Evolutionary conservation across 2,797 vertebrate species (phyloP).

Genomic region (Pangasius djambal): DNA sequence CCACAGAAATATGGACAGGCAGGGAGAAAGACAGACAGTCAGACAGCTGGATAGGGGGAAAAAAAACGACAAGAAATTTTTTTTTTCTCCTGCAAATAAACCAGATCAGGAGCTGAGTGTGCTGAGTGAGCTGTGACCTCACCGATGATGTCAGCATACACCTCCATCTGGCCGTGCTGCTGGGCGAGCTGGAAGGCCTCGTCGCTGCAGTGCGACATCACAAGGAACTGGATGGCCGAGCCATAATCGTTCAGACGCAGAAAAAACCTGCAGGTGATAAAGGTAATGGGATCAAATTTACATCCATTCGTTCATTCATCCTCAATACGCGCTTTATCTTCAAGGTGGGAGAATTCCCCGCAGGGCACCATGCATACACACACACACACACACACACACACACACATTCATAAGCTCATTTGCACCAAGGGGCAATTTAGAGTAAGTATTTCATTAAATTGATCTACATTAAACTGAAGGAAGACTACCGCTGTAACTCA

Average conservation of each 20-base stretch:
- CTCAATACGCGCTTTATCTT: neutral
- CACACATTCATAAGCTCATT: no score
- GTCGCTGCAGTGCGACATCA: conserved; percentile 93
- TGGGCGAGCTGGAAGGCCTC: conserved; percentile 96
- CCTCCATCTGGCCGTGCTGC: conserved; percentile 96
- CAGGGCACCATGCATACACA: no score
- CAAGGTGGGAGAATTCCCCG: neutral
- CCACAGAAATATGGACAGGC: neutral
- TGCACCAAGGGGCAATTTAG: no score
- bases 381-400: no score
- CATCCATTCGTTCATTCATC: neutral
- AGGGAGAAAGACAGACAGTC: neutral
- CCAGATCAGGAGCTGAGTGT: neutral
- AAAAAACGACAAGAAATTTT: no score
- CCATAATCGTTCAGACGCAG: conserved; percentile 89
- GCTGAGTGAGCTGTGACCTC: conserved; percentile 44
- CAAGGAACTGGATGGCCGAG: conserved; percentile 95
- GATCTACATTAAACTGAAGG: no score
- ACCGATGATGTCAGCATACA: conserved; percentile 96
- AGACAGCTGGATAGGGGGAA: neutral
- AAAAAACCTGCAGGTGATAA: conserved; percentile 82
- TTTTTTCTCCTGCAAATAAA: no score
- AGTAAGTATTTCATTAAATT: no score
- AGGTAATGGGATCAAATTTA: neutral
- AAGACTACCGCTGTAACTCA: no score